These are phyloP conservation scores for Zonotrichia leucophrys DNA, from an alignment of 2,113 vertebrate genomes.

Conservation along the genomic window DNA sequence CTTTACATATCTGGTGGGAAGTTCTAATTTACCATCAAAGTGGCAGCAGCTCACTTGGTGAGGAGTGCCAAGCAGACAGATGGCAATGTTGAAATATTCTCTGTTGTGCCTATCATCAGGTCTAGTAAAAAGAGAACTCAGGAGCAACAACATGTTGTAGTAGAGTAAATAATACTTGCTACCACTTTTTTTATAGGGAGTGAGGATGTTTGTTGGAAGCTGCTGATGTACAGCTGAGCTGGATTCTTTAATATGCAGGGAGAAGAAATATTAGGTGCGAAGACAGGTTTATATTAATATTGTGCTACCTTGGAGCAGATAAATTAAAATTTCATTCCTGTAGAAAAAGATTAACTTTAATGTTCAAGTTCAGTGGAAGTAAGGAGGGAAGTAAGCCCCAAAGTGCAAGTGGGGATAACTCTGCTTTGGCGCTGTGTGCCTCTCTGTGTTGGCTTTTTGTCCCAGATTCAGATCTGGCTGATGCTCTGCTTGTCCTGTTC, in stretches of 20 bases:
- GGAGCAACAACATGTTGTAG: conserved; percentile 49
- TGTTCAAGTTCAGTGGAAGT: neutral
- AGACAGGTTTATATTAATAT: neutral
- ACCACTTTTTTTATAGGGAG: neutral
- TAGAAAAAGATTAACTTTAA: neutral
- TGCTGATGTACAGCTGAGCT: neutral
- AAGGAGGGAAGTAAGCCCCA: neutral
- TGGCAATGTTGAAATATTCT: conserved; percentile 58
- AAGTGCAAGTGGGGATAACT: neutral
- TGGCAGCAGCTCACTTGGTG: neutral
- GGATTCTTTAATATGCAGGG: neutral
- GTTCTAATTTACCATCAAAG: conserved; percentile 26
- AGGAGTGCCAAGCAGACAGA: conserved; percentile 62
- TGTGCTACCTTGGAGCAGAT: neutral
- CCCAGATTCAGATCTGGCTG: neutral
- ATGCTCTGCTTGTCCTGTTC: neutral
- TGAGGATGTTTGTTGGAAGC: neutral
- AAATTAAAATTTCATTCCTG: neutral
- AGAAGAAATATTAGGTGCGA: neutral
- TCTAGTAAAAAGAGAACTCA: conserved; percentile 49
- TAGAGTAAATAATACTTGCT: conserved; percentile 46
- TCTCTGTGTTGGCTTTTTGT: neutral
- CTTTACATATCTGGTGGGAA: conserved; percentile 21
- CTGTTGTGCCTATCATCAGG: conserved; percentile 63
- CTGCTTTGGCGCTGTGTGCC: neutral